A percentile compares a stretch with the other conserved stretches of the same genome.
Conservation (phyloP, 2,113 vertebrate genomes). For the Lophura nycthemera region DNA sequence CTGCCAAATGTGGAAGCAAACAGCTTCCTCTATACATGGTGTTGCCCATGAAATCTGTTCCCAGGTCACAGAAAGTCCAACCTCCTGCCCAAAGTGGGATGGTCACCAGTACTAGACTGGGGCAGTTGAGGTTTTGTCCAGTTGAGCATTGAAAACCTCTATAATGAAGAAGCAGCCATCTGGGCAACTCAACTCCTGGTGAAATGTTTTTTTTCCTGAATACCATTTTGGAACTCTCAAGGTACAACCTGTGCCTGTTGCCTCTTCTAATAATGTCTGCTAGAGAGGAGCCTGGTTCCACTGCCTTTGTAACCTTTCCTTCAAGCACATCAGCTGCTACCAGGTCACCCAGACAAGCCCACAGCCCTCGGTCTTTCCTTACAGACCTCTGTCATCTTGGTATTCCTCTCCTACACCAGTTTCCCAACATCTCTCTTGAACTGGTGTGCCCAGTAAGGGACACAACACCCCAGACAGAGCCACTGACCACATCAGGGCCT, state of each 20-base stretch:
- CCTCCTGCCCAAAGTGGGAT: neutral
- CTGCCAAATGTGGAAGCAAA: neutral
- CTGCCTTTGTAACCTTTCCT: neutral
- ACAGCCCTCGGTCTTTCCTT: neutral
- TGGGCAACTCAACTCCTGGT: neutral
- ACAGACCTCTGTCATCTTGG: neutral
- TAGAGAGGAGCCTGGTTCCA: neutral
- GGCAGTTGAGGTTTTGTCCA: neutral
- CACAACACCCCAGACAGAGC: neutral
- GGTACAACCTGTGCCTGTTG: neutral
- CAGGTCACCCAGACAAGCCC: neutral
- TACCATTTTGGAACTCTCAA: neutral
- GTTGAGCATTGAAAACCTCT: neutral
- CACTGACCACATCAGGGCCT: rapidly evolving
- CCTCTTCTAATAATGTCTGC: neutral
- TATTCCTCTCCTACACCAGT: neutral
- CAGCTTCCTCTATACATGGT: neutral
- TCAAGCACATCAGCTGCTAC: rapidly evolving
- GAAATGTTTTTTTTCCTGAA: neutral
- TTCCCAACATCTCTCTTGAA: neutral
- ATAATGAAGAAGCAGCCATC: neutral
- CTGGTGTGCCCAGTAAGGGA: neutral
- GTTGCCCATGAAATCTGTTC: neutral
- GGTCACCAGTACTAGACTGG: neutral
- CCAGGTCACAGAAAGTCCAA: neutral